These are phyloP conservation scores for Ciconia boyciana DNA, from an alignment of 2,113 vertebrate genomes.

Conservation along the genomic window DNA sequence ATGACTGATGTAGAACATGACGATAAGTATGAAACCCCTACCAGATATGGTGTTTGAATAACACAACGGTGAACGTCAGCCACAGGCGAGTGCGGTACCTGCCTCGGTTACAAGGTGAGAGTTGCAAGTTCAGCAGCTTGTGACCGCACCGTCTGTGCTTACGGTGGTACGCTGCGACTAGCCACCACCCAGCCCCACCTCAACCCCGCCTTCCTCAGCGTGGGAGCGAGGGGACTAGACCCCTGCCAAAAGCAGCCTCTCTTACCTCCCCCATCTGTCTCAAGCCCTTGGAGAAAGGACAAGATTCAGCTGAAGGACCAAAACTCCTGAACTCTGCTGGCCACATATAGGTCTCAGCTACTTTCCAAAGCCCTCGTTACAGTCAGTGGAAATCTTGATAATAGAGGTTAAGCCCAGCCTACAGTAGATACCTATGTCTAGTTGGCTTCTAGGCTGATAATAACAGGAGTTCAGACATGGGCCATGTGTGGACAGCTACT, in stretches of 20 bases:
- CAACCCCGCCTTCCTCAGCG: background rate
- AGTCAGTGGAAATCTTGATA: background rate
- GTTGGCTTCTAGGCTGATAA: background rate
- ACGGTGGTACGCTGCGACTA: accelerated
- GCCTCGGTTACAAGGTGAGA: background rate
- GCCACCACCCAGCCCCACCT: background rate
- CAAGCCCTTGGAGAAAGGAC: background rate
- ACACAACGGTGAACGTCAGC: background rate
- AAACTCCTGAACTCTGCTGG: background rate
- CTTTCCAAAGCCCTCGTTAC: background rate
- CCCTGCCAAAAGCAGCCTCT: background rate
- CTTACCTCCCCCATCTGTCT: background rate
- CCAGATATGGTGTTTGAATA: background rate
- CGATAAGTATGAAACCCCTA: accelerated
- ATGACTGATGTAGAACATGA: background rate
- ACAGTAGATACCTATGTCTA: background rate
- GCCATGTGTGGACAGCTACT: background rate
- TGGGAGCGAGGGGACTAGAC: background rate
- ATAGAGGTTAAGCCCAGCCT: background rate
- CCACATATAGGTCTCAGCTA: background rate
- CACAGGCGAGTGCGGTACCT: accelerated
- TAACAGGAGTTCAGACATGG: background rate
- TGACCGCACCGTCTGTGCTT: accelerated
- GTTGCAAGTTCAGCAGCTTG: background rate
- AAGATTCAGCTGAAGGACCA: background rate